These are phyloP conservation scores for Anas platyrhynchos DNA, from an alignment of 2,113 vertebrate species.

Conservation along the genomic window DNA sequence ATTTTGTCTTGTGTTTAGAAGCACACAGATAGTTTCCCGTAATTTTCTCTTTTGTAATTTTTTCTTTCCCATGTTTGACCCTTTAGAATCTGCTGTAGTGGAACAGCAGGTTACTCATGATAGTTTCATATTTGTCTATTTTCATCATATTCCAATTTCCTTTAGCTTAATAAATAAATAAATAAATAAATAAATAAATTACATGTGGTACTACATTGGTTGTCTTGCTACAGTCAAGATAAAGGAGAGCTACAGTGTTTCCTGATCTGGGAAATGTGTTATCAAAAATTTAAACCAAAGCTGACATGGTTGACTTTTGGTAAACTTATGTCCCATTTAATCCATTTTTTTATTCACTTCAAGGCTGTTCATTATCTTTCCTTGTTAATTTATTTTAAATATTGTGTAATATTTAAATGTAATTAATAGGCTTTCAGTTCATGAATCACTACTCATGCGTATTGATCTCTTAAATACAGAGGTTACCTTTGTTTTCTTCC, in stretches of 20 bases:
- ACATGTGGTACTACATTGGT: neutral
- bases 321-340: neutral
- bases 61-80: neutral
- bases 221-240: neutral
- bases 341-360: conserved; percentile 2
- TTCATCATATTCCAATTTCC: neutral
- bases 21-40: neutral
- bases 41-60: neutral
- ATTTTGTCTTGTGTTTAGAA: neutral
- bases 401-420: neutral
- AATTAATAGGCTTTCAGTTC: neutral
- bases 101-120: neutral
- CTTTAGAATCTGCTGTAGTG: neutral
- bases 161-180: neutral
- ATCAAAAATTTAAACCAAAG: neutral
- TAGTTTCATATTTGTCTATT: neutral
- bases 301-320: neutral
- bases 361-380: neutral
- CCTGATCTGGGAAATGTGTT: neutral
- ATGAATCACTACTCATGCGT: neutral
- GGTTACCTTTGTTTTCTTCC: neutral
- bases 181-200: neutral
- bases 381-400: neutral
- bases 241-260: neutral
- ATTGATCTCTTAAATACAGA: neutral